Conservation (phyloP, 2,113 vertebrate genomes). For the Aphyosemion australe region DNA sequence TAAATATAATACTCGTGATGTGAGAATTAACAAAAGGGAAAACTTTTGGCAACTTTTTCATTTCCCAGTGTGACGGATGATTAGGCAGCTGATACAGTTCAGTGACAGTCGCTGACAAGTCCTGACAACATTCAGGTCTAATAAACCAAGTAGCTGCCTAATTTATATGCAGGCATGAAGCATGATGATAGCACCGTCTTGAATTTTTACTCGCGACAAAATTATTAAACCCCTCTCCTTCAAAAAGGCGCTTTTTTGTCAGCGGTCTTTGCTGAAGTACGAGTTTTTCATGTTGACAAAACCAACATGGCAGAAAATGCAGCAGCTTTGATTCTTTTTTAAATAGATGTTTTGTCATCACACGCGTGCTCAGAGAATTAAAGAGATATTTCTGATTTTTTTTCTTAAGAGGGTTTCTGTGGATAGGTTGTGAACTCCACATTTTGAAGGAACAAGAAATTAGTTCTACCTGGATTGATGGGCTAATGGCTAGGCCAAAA, state of each 20-base stretch:
- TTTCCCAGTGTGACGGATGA: slow-evolving; percentile 49
- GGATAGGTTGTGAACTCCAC: too few relatives aligned
- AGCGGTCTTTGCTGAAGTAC: background rate
- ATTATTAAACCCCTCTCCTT: background rate
- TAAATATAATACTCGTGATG: slow-evolving; percentile 56
- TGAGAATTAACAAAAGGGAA: slow-evolving; percentile 35
- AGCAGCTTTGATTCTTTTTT: background rate
- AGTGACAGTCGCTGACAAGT: slow-evolving; percentile 16
- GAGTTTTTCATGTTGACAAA: background rate
- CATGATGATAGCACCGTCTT: background rate
- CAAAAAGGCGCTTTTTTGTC: background rate
- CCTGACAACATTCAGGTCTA: slow-evolving; percentile 18
- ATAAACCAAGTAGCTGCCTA: slow-evolving; percentile 13
- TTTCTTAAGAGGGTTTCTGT: too few relatives aligned
- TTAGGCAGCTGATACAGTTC: slow-evolving; percentile 47
- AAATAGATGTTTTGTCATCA: background rate
- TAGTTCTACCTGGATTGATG: too few relatives aligned
- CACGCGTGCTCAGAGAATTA: background rate
- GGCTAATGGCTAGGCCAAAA: too few relatives aligned
- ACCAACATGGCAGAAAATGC: too few relatives aligned
- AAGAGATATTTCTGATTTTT: background rate
- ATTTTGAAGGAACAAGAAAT: too few relatives aligned
- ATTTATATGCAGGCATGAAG: background rate
- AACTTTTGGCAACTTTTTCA: slow-evolving; percentile 42
- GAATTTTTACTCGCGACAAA: slow-evolving; percentile 4